phyloP scores from a whole-genome alignment of 1,140 invertebrate species.

The Fopius arisanus region DNA sequence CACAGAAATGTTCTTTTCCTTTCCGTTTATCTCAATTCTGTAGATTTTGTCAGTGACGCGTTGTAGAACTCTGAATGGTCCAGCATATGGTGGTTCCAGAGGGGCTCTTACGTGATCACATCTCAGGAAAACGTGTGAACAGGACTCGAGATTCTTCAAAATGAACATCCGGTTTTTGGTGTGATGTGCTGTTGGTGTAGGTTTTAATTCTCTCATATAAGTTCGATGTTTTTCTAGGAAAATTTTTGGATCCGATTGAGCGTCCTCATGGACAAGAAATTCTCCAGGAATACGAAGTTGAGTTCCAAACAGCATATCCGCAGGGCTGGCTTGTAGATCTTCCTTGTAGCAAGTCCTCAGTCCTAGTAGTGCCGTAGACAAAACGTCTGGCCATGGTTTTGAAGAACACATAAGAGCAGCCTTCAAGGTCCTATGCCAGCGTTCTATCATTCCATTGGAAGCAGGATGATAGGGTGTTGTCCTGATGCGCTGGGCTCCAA shows the following conservation, averaged over 20 bases:
- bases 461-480: slow-evolving; percentile 41
- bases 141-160: slow-evolving; percentile 28
- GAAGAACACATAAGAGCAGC: slow-evolving; percentile 31
- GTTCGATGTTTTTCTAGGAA: slow-evolving; percentile 28
- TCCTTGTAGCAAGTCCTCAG: slow-evolving; percentile 34
- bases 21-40: slow-evolving; percentile 22
- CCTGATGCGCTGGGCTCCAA: slow-evolving; percentile 12
- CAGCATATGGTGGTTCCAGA: slow-evolving; percentile 38
- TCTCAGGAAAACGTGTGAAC: slow-evolving; percentile 41
- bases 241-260: background rate
- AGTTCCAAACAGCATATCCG: slow-evolving; percentile 47
- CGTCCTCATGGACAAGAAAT: slow-evolving; percentile 38
- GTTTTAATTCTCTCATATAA: slow-evolving; percentile 24
- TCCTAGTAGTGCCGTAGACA: slow-evolving; percentile 31
- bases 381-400: slow-evolving; percentile 12
- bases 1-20: slow-evolving; percentile 6
- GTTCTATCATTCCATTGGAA: slow-evolving; percentile 38
- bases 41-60: slow-evolving; percentile 27
- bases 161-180: slow-evolving; percentile 27
- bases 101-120: slow-evolving; percentile 31
- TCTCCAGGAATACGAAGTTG: slow-evolving; percentile 47
- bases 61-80: slow-evolving; percentile 35
- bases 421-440: slow-evolving; percentile 28
- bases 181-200: slow-evolving; percentile 33
- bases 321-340: slow-evolving; percentile 42